Evolutionary conservation across 2,888 invertebrate genomes (phyloP).

Genomic region (Stenodera caucasica): DNA sequence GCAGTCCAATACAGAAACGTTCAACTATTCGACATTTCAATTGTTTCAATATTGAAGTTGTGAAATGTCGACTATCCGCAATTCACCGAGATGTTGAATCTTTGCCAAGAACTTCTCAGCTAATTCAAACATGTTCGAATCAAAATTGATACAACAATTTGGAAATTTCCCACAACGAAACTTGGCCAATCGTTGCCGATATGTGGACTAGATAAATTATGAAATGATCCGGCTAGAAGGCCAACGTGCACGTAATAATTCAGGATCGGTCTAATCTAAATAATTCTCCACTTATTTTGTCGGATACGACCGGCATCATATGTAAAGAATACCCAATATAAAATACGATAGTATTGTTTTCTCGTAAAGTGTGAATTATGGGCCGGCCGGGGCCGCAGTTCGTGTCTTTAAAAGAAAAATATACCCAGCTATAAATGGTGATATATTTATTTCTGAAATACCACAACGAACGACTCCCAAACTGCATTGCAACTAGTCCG

Average conservation of each 20-base stretch:
- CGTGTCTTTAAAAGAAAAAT: slow-evolving; percentile 32
- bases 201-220: slow-evolving; percentile 3
- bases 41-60: slow-evolving; percentile 4
- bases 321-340: slow-evolving; percentile 22
- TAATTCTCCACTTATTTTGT: slow-evolving; percentile 28
- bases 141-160: no score
- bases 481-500: neutral
- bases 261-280: slow-evolving; percentile 22
- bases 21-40: neutral
- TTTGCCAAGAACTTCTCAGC: neutral
- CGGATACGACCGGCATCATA: slow-evolving; percentile 22
- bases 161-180: no score
- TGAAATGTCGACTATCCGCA: neutral
- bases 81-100: neutral
- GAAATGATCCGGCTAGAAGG: neutral
- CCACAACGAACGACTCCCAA: slow-evolving; percentile 6
- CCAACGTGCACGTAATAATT: slow-evolving; percentile 11
- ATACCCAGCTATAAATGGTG: slow-evolving; percentile 33
- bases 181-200: no score
- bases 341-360: slow-evolving; percentile 32
- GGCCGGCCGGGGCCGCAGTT: slow-evolving; percentile 21
- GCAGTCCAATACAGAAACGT: neutral
- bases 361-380: slow-evolving; percentile 35
- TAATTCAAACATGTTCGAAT: neutral
- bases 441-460: slow-evolving; percentile 25